Evolutionary conservation across 2,888 invertebrate genomes (phyloP).

Genomic region (Sphecodes monilicornis): DNA sequence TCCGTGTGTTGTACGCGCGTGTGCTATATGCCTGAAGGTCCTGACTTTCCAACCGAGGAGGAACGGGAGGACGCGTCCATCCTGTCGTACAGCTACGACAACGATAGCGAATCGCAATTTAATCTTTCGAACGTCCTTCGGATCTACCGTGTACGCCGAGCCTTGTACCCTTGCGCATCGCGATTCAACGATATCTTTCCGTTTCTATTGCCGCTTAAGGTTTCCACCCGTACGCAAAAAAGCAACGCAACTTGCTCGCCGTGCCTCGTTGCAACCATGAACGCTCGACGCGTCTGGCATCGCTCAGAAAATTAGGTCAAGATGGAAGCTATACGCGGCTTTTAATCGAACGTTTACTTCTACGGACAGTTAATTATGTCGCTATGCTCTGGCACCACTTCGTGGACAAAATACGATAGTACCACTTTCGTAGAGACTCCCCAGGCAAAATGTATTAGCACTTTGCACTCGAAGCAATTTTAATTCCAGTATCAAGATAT

Average conservation of each 20-base stretch:
- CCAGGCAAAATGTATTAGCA: too few relatives aligned
- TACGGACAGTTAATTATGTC: neutral
- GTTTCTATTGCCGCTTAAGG: neutral
- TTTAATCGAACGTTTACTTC: neutral
- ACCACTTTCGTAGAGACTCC: too few relatives aligned
- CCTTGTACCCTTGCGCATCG: conserved; percentile 11
- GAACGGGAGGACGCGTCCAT: conserved; percentile 50
- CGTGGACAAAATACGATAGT: too few relatives aligned
- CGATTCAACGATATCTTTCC: conserved; percentile 2
- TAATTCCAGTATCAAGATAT: too few relatives aligned
- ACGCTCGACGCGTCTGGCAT: conserved; percentile 6
- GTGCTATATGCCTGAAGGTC: conserved; percentile 44
- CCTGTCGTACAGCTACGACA: conserved; percentile 38
- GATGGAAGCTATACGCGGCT: neutral
- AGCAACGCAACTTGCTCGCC: neutral
- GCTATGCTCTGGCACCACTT: neutral
- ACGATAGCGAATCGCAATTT: conserved; percentile 49
- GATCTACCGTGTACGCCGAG: neutral
- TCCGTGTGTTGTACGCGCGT: conserved; percentile 20
- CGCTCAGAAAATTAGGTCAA: conserved; percentile 13
- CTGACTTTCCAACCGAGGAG: conserved; percentile 41
- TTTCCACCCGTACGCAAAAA: neutral
- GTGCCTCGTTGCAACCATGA: neutral
- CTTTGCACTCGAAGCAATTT: too few relatives aligned
- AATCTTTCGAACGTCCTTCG: conserved; percentile 51